Evolutionary conservation across 92 coral and sea anemone genomes (phyloP).

Genomic region (Epizoanthus scotinus): DNA sequence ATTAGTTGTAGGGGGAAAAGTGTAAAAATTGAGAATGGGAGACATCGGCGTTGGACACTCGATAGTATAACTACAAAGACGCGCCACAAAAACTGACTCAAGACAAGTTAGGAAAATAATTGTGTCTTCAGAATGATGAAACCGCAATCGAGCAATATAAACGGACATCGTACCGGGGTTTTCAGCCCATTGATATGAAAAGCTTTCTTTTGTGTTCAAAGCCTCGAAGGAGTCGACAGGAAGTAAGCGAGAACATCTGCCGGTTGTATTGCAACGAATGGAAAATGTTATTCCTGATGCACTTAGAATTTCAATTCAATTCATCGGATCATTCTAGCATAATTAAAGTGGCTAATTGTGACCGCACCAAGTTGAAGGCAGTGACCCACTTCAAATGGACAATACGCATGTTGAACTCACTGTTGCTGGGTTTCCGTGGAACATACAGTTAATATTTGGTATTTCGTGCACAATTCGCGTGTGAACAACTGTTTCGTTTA

Average conservation of each 20-base stretch:
- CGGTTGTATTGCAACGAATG: conserved; percentile 3
- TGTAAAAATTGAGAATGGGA: neutral
- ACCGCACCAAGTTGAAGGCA: conserved; percentile 7
- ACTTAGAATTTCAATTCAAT: neutral
- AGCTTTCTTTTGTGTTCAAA: neutral
- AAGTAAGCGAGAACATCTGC: neutral
- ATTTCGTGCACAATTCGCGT: conserved; percentile 4
- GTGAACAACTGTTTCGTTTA: neutral
- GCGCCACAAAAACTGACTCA: neutral
- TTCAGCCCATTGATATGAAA: neutral
- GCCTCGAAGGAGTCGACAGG: neutral
- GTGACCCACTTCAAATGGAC: conserved; percentile 1
- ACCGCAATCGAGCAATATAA: neutral
- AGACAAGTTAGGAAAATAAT: neutral
- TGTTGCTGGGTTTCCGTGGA: neutral
- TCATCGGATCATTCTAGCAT: neutral
- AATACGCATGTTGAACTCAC: neutral
- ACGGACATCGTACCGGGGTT: neutral
- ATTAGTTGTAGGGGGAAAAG: conserved; percentile 6
- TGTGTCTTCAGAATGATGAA: neutral
- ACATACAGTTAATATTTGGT: neutral
- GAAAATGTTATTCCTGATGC: neutral
- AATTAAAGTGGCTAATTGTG: conserved; percentile 9
- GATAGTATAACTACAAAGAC: neutral
- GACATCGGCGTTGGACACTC: neutral